Evolutionary conservation across 2,113 vertebrate species (phyloP).

Genomic region (Oreotragus oreotragus): DNA sequence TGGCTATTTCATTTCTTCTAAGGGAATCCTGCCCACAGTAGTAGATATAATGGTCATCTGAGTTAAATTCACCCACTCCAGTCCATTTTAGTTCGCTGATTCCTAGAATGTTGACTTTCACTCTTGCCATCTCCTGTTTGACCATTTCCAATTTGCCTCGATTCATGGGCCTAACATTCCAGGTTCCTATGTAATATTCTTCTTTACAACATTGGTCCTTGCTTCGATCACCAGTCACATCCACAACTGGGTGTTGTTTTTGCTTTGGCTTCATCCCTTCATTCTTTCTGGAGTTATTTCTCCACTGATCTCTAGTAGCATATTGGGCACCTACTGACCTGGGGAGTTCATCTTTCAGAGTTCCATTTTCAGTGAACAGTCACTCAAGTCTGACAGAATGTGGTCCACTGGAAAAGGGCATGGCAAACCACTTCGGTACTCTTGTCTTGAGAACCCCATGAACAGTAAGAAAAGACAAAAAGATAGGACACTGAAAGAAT

Average conservation of each 20-base stretch:
- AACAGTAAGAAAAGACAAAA: background rate
- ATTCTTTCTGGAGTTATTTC: background rate
- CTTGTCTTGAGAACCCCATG: background rate
- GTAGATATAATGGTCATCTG: background rate
- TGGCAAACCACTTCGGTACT: background rate
- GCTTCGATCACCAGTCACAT: background rate
- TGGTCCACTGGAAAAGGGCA: background rate
- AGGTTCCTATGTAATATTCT: background rate
- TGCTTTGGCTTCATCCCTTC: background rate
- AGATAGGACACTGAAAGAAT: background rate
- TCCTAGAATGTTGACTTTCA: background rate
- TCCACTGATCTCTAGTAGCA: background rate
- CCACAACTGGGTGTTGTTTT: background rate
- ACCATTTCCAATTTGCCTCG: background rate
- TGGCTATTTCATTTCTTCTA: background rate
- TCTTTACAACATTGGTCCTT: background rate
- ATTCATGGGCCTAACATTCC: background rate
- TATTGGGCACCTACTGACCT: background rate
- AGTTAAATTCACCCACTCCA: background rate
- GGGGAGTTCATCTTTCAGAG: background rate
- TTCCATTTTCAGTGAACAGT: background rate
- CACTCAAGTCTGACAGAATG: background rate
- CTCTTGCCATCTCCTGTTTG: background rate
- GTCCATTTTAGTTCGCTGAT: background rate
- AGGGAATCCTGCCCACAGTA: background rate